Evolutionary conservation across 2,113 vertebrate species (phyloP), one percentile per base, ranked within the genome.

Genomic region (Zingel zingel): DNA sequence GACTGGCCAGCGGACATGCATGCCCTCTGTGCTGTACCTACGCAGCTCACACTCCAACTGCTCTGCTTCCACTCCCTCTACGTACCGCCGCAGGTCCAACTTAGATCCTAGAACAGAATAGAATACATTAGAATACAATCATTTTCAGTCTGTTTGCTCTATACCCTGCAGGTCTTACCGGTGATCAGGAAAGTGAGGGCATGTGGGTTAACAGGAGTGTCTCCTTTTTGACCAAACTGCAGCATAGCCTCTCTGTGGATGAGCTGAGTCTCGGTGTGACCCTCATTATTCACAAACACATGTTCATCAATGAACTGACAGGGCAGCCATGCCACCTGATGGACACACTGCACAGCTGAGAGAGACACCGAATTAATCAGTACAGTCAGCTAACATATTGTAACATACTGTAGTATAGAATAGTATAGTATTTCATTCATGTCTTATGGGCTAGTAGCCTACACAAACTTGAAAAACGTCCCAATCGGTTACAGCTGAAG

Each of bases 291-390:
- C 15, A 51, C 0, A 7, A 45, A 21, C 18, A 90, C 48, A 0
- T 25, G 61, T 30, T 95, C 94, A 68, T 96, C 95, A 9, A 57
- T 85, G 88, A 96, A 95, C 23, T 76, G 64, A 85, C 95, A 96
- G 4, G 93, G 85, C 33, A 96, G 77, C 94, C 94, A 95, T 30
- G 79, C 59, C 14, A 94, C 23, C 69, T 90, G 86, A 9, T 72
- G 50, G 63, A 79, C 18, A 54, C 85, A 14, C 39, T 56, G 72
- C 27, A 92, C 78, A 56, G 83, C 92, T 88, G 62, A 59, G 19
- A 86, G 1, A 85, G 2, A 80, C 7, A 64, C 18, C 21, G 1
- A 19, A 18, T 6, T 0, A 72, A 15, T 2, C 23, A 53, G 33
- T 30, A 14, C 1, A 66, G 53, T 47, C n/a, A 10, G 11, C 13